A percentile compares a stretch with the other conserved stretches of the same genome.
Conservation (phyloP, 2,888 invertebrate species). For the Acleris emargana region DNA sequence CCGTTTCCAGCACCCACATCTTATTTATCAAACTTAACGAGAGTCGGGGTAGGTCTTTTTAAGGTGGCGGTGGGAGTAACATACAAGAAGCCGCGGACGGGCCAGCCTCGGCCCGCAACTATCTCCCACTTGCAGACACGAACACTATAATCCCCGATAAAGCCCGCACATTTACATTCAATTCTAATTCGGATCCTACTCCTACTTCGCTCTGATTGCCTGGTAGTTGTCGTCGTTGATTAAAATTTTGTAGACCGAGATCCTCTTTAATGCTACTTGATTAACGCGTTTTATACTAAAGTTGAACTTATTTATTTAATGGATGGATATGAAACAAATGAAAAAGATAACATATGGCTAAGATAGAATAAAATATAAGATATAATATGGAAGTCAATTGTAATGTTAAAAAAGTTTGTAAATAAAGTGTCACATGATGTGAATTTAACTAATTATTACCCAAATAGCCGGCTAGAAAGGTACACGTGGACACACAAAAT, state of each 20-base stretch:
- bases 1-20: neutral
- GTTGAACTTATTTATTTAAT: neutral
- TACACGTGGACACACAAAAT: slow-evolving; percentile 56
- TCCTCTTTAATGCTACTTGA: slow-evolving; percentile 34
- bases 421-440: too few relatives aligned
- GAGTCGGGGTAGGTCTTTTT: slow-evolving; percentile 44
- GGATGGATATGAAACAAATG: neutral
- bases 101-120: slow-evolving; percentile 68
- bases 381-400: too few relatives aligned
- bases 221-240: slow-evolving; percentile 76
- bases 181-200: slow-evolving; percentile 80
- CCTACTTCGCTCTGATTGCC: slow-evolving; percentile 77
- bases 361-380: too few relatives aligned
- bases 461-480: slow-evolving; percentile 41
- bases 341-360: neutral
- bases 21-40: slow-evolving; percentile 8
- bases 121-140: slow-evolving; percentile 79
- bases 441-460: neutral
- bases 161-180: slow-evolving; percentile 85
- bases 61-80: slow-evolving; percentile 53
- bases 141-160: slow-evolving; percentile 85
- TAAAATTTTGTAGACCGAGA: slow-evolving; percentile 58
- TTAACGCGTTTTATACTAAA: slow-evolving; percentile 24
- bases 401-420: too few relatives aligned
- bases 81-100: slow-evolving; percentile 66